Evolutionary conservation across 1,140 invertebrate species (phyloP), one percentile per base, ranked within the genome.

Genomic region (Drosophila pallidifrons): DNA sequence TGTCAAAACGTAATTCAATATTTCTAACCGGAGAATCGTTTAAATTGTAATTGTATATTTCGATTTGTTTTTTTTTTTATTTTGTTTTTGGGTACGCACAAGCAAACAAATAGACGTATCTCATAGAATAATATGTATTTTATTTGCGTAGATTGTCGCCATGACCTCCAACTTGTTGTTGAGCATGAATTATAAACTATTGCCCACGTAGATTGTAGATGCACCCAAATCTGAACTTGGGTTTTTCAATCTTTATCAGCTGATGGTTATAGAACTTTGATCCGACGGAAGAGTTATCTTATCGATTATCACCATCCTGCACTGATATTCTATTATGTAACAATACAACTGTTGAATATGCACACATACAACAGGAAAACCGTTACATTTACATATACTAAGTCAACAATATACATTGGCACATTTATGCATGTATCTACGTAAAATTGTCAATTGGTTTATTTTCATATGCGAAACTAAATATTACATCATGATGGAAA

Each of bases 1-100:
- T 69, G 82, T 87, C 82, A 65, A 54, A 68, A 67, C 64, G 45
- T 46, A n/a, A 58, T 55, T 6, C 1, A 57, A 57, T 57, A 57
- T 41, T 41, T 57, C 2, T 57, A 57, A 57, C 32, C 35, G 32
- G 54, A n/a, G 4, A 0, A 5, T 16, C 11, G 49, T 6, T 6
- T 38, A 38, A 38, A 52, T 52, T 15, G 41, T 43, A 52, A 52
- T 52, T 52, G 49, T 20, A 20, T 47, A 47, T 28, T 28, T 51
- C 11, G 5, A 1, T 51, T 30, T 41, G 38, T n/a, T 32, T 7
- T 32, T 32, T 32, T 32, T 32, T 32, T 32, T 32, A 5, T 8
- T 49, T 49, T 20, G 20, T 25, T 25, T 25, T 25, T 4, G 20
- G 0, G 20, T 20, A 51, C 45, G 35, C 20, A 10, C 8, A 10